These are phyloP conservation scores for Pteropus alecto DNA, from an alignment of 2,113 vertebrate genomes.

Conservation along the genomic window DNA sequence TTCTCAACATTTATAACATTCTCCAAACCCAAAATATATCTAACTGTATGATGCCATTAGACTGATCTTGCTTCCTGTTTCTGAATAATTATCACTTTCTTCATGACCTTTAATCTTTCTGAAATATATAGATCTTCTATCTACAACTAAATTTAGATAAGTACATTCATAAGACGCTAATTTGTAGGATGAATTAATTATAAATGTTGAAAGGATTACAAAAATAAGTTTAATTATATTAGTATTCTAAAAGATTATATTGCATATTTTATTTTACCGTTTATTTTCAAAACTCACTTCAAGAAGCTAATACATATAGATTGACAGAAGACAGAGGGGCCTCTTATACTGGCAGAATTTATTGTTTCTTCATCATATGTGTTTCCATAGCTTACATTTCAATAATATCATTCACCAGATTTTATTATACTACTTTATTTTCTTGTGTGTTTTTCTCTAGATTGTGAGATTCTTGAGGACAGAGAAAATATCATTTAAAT, in stretches of 20 bases:
- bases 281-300: neutral
- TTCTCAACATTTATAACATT: neutral
- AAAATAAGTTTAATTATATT: neutral
- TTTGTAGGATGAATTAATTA: neutral
- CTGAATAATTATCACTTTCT: constrained; percentile 26
- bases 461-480: neutral
- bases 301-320: neutral
- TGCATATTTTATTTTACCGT: neutral
- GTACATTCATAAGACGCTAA: neutral
- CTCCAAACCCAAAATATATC: neutral
- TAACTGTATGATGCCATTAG: neutral
- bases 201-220: constrained; percentile 32
- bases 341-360: neutral
- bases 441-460: neutral
- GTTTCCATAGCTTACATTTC: neutral
- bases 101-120: constrained; percentile 39
- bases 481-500: neutral
- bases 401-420: neutral
- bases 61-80: neutral
- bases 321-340: neutral
- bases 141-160: neutral
- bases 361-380: neutral
- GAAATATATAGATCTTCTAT: neutral
- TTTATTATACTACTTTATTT: neutral
- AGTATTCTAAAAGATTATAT: neutral